Conservation (phyloP, 2,113 vertebrate species). For the Kryptolebias marmoratus region DNA sequence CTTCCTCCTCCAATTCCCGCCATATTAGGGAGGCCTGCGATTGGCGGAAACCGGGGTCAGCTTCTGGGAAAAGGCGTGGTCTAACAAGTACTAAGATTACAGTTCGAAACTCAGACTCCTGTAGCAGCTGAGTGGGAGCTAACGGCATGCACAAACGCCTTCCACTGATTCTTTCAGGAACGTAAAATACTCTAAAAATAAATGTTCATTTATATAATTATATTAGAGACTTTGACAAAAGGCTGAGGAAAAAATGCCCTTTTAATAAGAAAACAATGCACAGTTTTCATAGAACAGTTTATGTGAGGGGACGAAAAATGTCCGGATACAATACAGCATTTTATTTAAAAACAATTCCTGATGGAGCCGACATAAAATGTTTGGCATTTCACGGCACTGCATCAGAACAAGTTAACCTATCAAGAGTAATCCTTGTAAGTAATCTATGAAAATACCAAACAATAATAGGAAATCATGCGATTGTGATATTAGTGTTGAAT, state of each 20-base stretch:
- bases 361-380: no score
- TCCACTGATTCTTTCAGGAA: neutral
- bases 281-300: neutral
- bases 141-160: neutral
- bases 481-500: no score
- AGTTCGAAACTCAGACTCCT: neutral
- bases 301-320: neutral
- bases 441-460: neutral
- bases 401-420: neutral
- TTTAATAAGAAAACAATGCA: neutral
- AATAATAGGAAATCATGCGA: no score
- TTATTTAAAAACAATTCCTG: neutral
- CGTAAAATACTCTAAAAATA: neutral
- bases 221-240: neutral
- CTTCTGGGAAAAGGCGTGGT: conserved; percentile 80
- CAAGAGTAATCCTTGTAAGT: neutral
- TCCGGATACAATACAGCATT: neutral
- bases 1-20: conserved; percentile 98
- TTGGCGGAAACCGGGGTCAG: conserved; percentile 98
- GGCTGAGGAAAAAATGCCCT: no score
- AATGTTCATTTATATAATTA: neutral
- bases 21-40: conserved; percentile 99
- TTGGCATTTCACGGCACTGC: neutral
- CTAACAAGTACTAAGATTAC: conserved; percentile 61
- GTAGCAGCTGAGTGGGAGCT: neutral